These are phyloP conservation scores for Panagrolaimus sp. DNA, from an alignment of 1,140 invertebrate genomes.

Conservation along the genomic window DNA sequence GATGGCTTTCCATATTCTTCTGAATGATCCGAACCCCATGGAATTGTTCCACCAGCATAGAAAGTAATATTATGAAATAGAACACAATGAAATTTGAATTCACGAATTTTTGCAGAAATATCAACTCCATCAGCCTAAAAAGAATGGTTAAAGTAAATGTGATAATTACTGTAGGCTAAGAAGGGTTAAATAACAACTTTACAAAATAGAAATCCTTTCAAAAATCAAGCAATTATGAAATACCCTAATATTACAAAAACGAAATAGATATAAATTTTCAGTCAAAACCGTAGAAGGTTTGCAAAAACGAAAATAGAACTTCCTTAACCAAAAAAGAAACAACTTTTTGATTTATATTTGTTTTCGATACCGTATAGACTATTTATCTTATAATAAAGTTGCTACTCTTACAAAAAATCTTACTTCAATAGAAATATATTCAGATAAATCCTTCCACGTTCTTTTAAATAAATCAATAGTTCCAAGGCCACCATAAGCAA, in stretches of 20 bases:
- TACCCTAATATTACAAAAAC: too few relatives aligned
- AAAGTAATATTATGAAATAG: conserved; percentile 90
- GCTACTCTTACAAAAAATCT: conserved; percentile 50
- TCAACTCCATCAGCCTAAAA: conserved; percentile 85
- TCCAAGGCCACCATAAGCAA: conserved; percentile 93
- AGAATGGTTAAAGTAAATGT: not conserved
- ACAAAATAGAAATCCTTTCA: too few relatives aligned
- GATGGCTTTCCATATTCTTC: conserved; percentile 65
- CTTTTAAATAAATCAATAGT: conserved; percentile 88
- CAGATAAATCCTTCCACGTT: conserved; percentile 72
- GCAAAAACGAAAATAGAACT: too few relatives aligned
- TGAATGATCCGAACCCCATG: conserved; percentile 76
- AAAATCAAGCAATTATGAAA: too few relatives aligned
- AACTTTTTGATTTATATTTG: too few relatives aligned
- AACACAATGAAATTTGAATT: conserved; percentile 87
- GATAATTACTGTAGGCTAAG: too few relatives aligned
- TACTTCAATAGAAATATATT: conserved; percentile 52
- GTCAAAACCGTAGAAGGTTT: too few relatives aligned
- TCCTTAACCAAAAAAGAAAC: too few relatives aligned
- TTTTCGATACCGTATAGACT: too few relatives aligned
- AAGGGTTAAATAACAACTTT: too few relatives aligned
- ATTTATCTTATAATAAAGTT: too few relatives aligned
- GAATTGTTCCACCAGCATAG: conserved; percentile 90
- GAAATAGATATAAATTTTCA: too few relatives aligned
- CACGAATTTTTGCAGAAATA: conserved; percentile 80